Evolutionary conservation across 2,797 vertebrate genomes (phyloP), one percentile per base, ranked within the genome.

Genomic region (Peromyscus attwateri): DNA sequence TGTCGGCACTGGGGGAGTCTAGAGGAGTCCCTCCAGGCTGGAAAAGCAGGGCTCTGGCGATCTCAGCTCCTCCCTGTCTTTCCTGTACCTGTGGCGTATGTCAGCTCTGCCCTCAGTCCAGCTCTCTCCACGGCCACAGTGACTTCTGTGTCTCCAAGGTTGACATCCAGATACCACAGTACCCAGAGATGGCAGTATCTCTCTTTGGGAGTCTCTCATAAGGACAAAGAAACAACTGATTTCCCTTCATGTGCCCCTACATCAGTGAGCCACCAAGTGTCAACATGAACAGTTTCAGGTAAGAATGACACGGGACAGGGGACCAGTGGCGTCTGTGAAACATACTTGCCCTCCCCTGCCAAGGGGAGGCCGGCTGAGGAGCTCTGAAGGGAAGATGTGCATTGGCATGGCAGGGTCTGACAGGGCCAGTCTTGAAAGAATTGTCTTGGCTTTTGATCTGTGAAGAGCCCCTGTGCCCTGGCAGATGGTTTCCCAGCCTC

Each of bases 401-500:
- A 27, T 23, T 34, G 91, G 90, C 66, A 43, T 8, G 2, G 62
- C 70, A 52, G 89, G 68, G 11, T 43, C 71, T 23, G 95, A 77
- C 70, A 73, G 88, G 0, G 0, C 49, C n/a, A 17, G 55, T 60
- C 92, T 70, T 90, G 91, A 92, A 95, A 95, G 83, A 49, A 68
- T 40, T n/a, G 40, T 77, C 79, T 84, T 70, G 34, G 52, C 52
- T 64, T 94, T 90, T 93, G 92, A 95, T 96, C 87, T 85, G 52
- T 46, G 85, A 77, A 87, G 92, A 93, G 66, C 84, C 75, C 40
- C 37, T 17, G 71, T 31, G 14, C 68, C 84, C 62, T 70, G 73
- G 57, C 96, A 96, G 94, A 95, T 95, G 92, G 84, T 87, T 64
- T 81, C 71, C 77, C 40, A 90, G 76, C 87, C 62, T 89, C 87